Evolutionary conservation across 2,888 invertebrate genomes (phyloP).

Genomic region (Limulus polyphemus): DNA sequence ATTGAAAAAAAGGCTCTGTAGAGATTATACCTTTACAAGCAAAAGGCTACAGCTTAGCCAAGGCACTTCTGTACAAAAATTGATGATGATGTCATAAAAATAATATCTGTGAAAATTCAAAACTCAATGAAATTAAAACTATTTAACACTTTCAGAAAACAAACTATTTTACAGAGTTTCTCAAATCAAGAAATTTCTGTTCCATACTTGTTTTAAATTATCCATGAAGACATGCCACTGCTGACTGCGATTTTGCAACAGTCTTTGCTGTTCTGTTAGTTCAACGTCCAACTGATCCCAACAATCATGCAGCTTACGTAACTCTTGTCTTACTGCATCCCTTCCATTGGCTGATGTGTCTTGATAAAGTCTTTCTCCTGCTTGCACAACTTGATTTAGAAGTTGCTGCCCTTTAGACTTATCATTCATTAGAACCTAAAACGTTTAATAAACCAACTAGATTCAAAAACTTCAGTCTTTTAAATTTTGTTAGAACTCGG

Average conservation of each 20-base stretch:
- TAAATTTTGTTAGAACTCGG: not conserved
- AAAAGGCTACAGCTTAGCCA: too few species aligned
- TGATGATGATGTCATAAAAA: too few species aligned
- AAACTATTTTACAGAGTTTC: too few species aligned
- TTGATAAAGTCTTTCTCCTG: slow-evolving; percentile 78
- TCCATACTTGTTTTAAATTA: slow-evolving; percentile 53
- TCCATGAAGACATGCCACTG: slow-evolving; percentile 79
- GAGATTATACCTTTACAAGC: too few species aligned
- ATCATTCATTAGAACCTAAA: slow-evolving; percentile 47
- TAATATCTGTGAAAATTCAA: too few species aligned
- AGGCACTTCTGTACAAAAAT: too few species aligned
- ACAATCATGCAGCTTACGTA: slow-evolving; percentile 63
- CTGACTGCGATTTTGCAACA: slow-evolving; percentile 65
- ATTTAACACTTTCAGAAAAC: too few species aligned
- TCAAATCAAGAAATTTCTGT: too few species aligned
- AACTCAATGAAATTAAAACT: too few species aligned
- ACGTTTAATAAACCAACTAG: not conserved
- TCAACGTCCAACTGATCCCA: slow-evolving; percentile 79
- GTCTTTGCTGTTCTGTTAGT: slow-evolving; percentile 68
- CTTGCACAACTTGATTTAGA: slow-evolving; percentile 55
- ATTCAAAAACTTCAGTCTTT: not conserved
- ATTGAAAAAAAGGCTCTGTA: too few species aligned
- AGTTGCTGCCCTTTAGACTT: slow-evolving; percentile 71
- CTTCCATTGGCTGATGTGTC: slow-evolving; percentile 84
- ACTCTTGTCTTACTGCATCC: slow-evolving; percentile 72